Base-by-base conservation (phyloP, 2,113 vertebrate genomes). In the Regulus satrapa region DNA sequence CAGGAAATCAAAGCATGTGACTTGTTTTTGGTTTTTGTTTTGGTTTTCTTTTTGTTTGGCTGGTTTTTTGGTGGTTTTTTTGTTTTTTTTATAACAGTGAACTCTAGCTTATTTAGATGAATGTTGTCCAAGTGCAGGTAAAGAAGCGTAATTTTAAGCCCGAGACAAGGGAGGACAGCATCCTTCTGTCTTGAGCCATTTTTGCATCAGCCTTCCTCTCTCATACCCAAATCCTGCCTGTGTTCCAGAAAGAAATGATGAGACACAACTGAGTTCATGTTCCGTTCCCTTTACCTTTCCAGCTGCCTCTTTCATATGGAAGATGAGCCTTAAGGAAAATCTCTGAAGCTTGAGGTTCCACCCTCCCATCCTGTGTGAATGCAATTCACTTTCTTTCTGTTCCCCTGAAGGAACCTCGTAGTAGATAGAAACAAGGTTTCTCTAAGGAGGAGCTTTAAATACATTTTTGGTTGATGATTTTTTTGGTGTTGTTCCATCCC, bases 251-350 rank as follows among this genome's bases (percentile, higher is more conserved):
- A 14, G 26, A 56, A 23, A 28, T 18, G 6, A 18, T 18, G 15
- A 32, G 8, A 11, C 11, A 38, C 5, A 46, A 13, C 9, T 36
- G 31, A 61, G 49, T 31, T 52, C 0, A 0, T n/a, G 6, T 59
- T 91, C 7, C 6, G 25, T 79, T 64, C 4, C 38, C 10, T 81
- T 72, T 14, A 10, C 7, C 6, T 2, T 64, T 69, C 17, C 26
- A n/a, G 11, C 20, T 66, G 16, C 12, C 2, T 34, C 41, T n/a
- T 73, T 64, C 2, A 11, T 21, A 7, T 7, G 17, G 28, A 89
- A 72, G 12, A 31, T 32, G 19, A 66, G 14, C 12, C 15, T 77
- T 56, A 23, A 25, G 19, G 32, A 51, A 86, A 55, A 24, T 14
- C 4, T 45, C 24, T 48, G 4, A 72, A 55, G 20, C 18, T 41